phyloP scores from a whole-genome alignment of 2,888 invertebrate genomes.

The Drosophila algonquin region DNA sequence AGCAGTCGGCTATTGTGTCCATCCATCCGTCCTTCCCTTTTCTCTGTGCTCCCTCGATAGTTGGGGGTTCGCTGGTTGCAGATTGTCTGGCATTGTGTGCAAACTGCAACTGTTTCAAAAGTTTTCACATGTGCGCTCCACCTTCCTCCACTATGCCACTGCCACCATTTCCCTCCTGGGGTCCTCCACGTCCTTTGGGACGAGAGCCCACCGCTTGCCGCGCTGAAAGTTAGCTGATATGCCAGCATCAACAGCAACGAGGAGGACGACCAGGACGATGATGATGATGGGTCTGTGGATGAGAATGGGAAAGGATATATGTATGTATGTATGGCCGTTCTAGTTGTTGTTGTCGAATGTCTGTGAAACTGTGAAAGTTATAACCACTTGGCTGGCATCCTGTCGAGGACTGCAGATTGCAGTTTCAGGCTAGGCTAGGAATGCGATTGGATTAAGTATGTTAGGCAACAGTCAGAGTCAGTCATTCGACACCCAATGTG shows the following conservation, averaged over 20 bases:
- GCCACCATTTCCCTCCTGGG: slow-evolving; percentile 37
- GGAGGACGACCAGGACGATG: slow-evolving; percentile 11
- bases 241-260: slow-evolving; percentile 42
- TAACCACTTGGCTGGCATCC: slow-evolving; percentile 15
- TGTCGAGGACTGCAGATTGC: neutral
- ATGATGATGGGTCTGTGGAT: slow-evolving; percentile 21
- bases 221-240: slow-evolving; percentile 68
- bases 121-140: slow-evolving; percentile 36
- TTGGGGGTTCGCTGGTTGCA: slow-evolving; percentile 10
- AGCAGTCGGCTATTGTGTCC: slow-evolving; percentile 23
- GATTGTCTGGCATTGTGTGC: slow-evolving; percentile 62
- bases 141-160: neutral
- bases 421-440: neutral
- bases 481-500: slow-evolving; percentile 24
- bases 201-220: slow-evolving; percentile 50
- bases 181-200: slow-evolving; percentile 54
- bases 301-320: neutral
- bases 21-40: slow-evolving; percentile 3
- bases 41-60: neutral
- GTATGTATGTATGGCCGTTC: too few species aligned
- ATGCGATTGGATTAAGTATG: neutral
- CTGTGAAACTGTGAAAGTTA: slow-evolving; percentile 13
- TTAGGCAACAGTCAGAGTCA: neutral
- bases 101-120: slow-evolving; percentile 76
- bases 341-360: neutral